phyloP scores from a whole-genome alignment of 1,140 invertebrate species.

The Halotydeus destructor region DNA sequence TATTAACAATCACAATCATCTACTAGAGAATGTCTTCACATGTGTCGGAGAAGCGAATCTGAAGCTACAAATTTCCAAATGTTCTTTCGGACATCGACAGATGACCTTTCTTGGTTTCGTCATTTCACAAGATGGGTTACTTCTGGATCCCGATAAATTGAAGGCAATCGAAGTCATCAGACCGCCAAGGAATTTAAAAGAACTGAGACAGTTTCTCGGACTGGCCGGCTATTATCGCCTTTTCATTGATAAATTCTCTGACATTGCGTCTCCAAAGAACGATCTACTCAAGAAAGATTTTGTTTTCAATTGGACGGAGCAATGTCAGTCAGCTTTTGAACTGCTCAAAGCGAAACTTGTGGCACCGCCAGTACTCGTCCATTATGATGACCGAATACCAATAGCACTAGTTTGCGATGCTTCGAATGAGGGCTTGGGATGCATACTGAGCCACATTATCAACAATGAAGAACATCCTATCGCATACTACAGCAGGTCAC shows the following conservation, averaged over 20 bases:
- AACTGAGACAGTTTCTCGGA: too few species aligned
- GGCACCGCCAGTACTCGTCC: neutral
- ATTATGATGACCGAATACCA: neutral
- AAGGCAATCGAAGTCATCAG: too few species aligned
- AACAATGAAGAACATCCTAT: constrained; percentile 5
- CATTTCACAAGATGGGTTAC: too few species aligned
- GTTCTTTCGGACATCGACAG: too few species aligned
- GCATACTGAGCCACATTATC: constrained; percentile 7
- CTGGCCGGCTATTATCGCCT: constrained; percentile 21
- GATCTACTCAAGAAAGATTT: constrained; percentile 24
- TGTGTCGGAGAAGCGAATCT: too few species aligned
- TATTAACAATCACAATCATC: too few species aligned
- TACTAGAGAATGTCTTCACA: too few species aligned
- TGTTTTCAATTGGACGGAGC: constrained; percentile 21
- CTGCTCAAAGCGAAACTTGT: neutral
- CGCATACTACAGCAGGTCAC: constrained; percentile 6
- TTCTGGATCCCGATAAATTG: too few species aligned
- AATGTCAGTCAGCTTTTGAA: constrained; percentile 16
- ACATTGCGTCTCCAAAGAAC: constrained; percentile 22
- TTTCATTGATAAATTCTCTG: constrained; percentile 21
- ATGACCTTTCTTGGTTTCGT: too few species aligned
- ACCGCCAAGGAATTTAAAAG: too few species aligned
- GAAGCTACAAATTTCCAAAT: too few species aligned
- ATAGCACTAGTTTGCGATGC: constrained; percentile 14
- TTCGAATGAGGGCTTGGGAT: constrained; percentile 3